phyloP scores from a whole-genome alignment of 2,113 vertebrate genomes.

The Mus pahari region DNA sequence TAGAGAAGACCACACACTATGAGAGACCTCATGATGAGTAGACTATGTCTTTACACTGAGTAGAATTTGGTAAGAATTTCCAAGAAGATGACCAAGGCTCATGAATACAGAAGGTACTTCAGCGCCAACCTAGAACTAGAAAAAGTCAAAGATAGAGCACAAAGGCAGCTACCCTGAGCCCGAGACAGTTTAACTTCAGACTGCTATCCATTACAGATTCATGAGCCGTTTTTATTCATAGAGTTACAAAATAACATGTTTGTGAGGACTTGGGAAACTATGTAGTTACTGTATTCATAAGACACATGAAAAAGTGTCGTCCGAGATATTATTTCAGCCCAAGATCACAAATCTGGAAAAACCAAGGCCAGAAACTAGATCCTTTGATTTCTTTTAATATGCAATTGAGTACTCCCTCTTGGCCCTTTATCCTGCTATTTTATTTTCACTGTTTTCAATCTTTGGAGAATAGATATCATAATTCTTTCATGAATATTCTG shows the following conservation, averaged over 20 bases:
- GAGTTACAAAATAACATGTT: not conserved
- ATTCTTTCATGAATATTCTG: conserved; percentile 12
- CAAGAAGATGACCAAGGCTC: too few relatives aligned
- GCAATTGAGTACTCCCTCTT: not conserved
- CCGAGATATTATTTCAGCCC: not conserved
- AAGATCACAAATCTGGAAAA: not conserved
- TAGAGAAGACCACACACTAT: not conserved
- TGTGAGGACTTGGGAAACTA: not conserved
- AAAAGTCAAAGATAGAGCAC: not conserved
- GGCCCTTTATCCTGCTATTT: conserved; percentile 19
- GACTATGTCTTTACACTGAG: not conserved
- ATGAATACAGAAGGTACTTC: not conserved
- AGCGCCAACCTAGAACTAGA: not conserved
- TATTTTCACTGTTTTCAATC: not conserved
- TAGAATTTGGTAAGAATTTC: not conserved
- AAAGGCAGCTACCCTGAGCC: not conserved
- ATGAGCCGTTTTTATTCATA: not conserved
- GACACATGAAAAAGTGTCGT: not conserved
- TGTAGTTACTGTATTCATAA: not conserved
- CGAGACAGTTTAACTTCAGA: not conserved
- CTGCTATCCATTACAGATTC: not conserved
- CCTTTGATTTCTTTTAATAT: not conserved
- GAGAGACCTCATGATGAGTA: not conserved
- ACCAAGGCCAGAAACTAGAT: not conserved
- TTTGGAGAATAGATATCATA: not conserved